phyloP scores from a whole-genome alignment of 2,797 vertebrate genomes.

The Enoplosus armatus region DNA sequence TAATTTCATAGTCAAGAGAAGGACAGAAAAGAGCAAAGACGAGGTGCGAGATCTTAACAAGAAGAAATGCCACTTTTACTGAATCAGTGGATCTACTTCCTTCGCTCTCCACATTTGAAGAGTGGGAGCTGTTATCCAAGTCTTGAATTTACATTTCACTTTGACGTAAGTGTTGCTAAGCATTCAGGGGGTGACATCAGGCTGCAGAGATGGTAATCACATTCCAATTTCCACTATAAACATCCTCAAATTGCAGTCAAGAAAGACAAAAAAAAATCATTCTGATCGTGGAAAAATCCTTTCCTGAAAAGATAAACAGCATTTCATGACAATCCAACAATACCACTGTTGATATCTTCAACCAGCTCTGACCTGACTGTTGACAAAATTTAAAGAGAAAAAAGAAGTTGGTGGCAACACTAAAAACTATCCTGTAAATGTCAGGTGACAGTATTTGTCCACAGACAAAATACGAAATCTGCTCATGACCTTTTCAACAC shows the following conservation, averaged over 20 bases:
- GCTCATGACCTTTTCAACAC: conserved; percentile 43
- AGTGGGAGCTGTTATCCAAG: conserved; percentile 56
- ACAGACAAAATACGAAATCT: conserved; percentile 46
- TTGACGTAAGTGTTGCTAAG: conserved; percentile 60
- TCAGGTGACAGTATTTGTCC: conserved; percentile 36
- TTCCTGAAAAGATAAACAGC: conserved; percentile 8
- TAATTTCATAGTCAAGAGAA: conserved; percentile 43
- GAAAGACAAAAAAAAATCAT: not conserved
- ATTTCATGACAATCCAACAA: conserved; percentile 22
- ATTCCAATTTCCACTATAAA: conserved; percentile 23
- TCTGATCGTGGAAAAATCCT: not conserved
- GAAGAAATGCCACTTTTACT: conserved; percentile 48
- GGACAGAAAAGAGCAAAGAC: conserved; percentile 43
- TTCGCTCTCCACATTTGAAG: conserved; percentile 35
- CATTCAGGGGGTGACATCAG: conserved; percentile 35
- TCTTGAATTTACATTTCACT: conserved; percentile 60
- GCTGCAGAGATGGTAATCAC: conserved; percentile 32
- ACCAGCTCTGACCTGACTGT: conserved; percentile 20
- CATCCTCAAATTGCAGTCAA: conserved; percentile 8
- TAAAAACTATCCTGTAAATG: conserved; percentile 31
- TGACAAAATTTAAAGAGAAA: conserved; percentile 13
- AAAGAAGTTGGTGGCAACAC: conserved; percentile 28
- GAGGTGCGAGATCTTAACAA: conserved; percentile 50
- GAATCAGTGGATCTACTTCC: conserved; percentile 32
- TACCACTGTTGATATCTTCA: conserved; percentile 10